Evolutionary conservation across 2,888 invertebrate genomes (phyloP), one percentile per base, ranked within the genome.

Genomic region (Leptopilina drosophilae): DNA sequence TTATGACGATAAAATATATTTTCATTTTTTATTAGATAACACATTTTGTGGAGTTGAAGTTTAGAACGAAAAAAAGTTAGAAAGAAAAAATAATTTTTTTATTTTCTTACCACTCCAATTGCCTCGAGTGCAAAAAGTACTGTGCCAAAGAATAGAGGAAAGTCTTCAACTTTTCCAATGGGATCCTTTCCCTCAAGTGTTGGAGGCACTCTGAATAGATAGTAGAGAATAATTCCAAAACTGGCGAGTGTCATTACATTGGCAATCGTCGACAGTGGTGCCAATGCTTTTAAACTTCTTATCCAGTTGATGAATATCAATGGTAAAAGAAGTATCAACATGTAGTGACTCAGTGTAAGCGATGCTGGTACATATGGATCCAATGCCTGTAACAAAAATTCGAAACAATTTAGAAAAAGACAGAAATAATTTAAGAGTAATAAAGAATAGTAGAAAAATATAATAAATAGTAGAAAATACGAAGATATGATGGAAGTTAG

Each of bases 61-160:
- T n/a, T n/a, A n/a, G n/a, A n/a, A n/a, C 26, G 1, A 26, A 33
- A 33, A 33, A 33, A 33, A 33, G 33, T n/a, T 15, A 15, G 20
- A 59, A 46, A 46, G 6, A 46, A 46, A 5, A 46, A 6, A 9
- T 7, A 46, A 5, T 6, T 46, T 15, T 62, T 46, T 8, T 20
- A 8, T 8, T 15, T 82, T 93, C 95, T 94, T 91, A 97, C 96
- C 92, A 97, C 96, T 77, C 96, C 96, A 85, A 99, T 98, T 77
- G 98, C 98, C 93, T 99, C 99, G 87, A 99, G 94, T 0, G 99
- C 97, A 91, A 98, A 99, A 75, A 99, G 94, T 0, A 98, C 98
- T 0, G 98, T 99, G 64, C 99, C 98, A 90, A 99, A 98, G 93
- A 97, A 99, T 1, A 99, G 93, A 0, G 99, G 99, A 88, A 97